These are phyloP conservation scores for Notolepis coatsorum DNA, from an alignment of 2,797 vertebrate genomes.

Conservation along the genomic window DNA sequence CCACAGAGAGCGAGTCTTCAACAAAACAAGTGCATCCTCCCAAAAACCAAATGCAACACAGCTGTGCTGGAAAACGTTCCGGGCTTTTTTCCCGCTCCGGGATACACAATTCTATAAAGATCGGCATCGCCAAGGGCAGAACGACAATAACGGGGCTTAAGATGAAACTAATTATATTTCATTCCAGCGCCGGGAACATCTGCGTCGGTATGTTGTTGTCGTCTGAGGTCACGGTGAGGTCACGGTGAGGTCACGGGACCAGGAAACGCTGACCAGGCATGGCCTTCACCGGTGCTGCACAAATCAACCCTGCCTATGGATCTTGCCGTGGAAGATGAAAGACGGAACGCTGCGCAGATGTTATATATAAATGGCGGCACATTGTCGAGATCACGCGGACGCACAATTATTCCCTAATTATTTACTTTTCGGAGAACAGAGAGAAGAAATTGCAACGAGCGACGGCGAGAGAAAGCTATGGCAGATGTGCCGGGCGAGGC, in stretches of 20 bases:
- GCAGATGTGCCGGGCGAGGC: slow-evolving; percentile 13
- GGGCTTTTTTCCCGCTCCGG: neutral
- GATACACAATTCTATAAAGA: slow-evolving; percentile 3
- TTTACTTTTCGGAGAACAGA: slow-evolving; percentile 33
- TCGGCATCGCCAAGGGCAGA: slow-evolving; percentile 15
- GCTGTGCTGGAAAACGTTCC: neutral
- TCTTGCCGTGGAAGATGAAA: neutral
- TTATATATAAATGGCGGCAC: neutral
- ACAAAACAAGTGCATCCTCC: slow-evolving; percentile 3
- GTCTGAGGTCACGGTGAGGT: too few species aligned
- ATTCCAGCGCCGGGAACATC: slow-evolving; percentile 4
- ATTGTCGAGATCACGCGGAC: slow-evolving; percentile 29
- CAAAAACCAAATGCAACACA: slow-evolving; percentile 11
- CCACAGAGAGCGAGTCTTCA: too few species aligned
- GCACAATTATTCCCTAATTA: slow-evolving; percentile 36
- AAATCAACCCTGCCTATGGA: neutral
- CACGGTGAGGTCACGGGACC: neutral
- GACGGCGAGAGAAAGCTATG: slow-evolving; percentile 19
- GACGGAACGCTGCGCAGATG: neutral
- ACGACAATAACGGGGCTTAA: slow-evolving; percentile 9
- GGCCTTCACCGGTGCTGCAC: neutral
- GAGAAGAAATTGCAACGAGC: slow-evolving; percentile 26
- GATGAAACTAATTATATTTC: slow-evolving; percentile 20
- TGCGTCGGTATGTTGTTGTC: slow-evolving; percentile 5
- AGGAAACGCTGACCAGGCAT: neutral